Conservation (phyloP, 2,113 vertebrate genomes). For the Carassius carassius region DNA sequence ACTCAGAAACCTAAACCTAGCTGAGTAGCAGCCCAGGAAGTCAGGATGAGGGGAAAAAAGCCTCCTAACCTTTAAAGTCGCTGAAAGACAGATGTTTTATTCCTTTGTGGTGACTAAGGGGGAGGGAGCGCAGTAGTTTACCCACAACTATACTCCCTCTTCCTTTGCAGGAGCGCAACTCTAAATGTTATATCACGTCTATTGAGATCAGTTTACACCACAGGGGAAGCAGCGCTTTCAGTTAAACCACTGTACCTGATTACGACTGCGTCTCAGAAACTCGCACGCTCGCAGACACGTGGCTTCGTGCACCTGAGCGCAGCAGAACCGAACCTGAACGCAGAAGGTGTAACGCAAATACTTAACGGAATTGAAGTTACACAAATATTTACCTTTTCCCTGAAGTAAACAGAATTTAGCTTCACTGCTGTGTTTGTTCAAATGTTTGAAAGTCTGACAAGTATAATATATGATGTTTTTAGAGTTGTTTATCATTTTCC, state of each 20-base stretch:
- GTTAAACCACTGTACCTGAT: slow-evolving; percentile 71
- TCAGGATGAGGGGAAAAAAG: slow-evolving; percentile 47
- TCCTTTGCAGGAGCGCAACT: slow-evolving; percentile 63
- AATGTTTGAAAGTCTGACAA: slow-evolving; percentile 81
- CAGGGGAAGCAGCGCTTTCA: slow-evolving; percentile 69
- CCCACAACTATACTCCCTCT: slow-evolving; percentile 69
- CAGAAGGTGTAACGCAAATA: neutral
- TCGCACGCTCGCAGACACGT: slow-evolving; percentile 6
- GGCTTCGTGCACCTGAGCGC: slow-evolving; percentile 64
- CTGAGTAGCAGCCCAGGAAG: slow-evolving; percentile 48
- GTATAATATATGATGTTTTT: slow-evolving; percentile 76
- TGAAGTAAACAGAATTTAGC: slow-evolving; percentile 74
- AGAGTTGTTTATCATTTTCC: slow-evolving; percentile 84
- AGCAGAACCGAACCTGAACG: slow-evolving; percentile 52
- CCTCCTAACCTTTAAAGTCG: slow-evolving; percentile 59
- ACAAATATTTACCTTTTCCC: slow-evolving; percentile 70
- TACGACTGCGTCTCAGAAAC: slow-evolving; percentile 57
- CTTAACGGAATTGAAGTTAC: slow-evolving; percentile 60
- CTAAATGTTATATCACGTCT: slow-evolving; percentile 60
- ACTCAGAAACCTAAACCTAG: slow-evolving; percentile 35
- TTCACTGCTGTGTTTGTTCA: slow-evolving; percentile 70
- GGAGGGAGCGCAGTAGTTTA: slow-evolving; percentile 59
- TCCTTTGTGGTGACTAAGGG: slow-evolving; percentile 52
- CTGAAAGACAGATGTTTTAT: slow-evolving; percentile 64
- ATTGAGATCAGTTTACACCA: slow-evolving; percentile 60